A percentile compares a stretch with the other conserved stretches of the same genome.
These are phyloP conservation scores for Antechinus flavipes DNA, from an alignment of 2,113 vertebrate genomes.

Conservation along the genomic window DNA sequence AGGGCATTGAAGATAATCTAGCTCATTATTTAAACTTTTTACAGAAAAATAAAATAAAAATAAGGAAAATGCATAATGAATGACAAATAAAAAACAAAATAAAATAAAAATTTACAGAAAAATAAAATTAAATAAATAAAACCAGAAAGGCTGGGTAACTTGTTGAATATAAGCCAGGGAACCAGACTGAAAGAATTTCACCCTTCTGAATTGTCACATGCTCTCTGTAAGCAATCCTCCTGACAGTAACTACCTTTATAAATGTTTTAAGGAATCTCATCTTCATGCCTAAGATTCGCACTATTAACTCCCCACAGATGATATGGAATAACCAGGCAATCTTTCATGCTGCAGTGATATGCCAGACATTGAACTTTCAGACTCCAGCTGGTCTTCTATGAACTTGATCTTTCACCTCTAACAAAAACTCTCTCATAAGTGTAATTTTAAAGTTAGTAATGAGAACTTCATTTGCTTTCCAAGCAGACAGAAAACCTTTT, in stretches of 20 bases:
- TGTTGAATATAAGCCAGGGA: conserved; percentile 26
- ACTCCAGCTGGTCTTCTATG: conserved; percentile 79
- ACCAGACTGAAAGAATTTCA: conserved; percentile 55
- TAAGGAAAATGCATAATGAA: not conserved
- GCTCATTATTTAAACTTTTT: not conserved
- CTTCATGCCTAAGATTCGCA: conserved; percentile 62
- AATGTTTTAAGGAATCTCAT: conserved; percentile 75
- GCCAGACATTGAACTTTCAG: conserved; percentile 79
- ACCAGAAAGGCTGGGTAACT: not conserved
- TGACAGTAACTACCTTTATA: conserved; percentile 68
- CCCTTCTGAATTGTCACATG: conserved; percentile 35
- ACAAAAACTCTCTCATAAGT: conserved; percentile 81
- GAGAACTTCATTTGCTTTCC: conserved; percentile 86
- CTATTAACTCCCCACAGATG: conserved; percentile 69
- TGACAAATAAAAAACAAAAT: not conserved
- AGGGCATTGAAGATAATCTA: not conserved
- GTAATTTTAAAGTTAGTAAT: conserved; percentile 83
- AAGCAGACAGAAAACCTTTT: conserved; percentile 84
- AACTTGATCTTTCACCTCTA: conserved; percentile 86
- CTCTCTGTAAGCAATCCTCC: conserved; percentile 42
- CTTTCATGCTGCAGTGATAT: conserved; percentile 68
- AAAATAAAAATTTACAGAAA: not conserved
- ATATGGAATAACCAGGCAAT: conserved; percentile 75
- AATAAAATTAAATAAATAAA: conserved; percentile 1
- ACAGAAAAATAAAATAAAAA: not conserved